Evolutionary conservation across 2,113 vertebrate species (phyloP).

Genomic region (Chiloscyllium plagiosum): DNA sequence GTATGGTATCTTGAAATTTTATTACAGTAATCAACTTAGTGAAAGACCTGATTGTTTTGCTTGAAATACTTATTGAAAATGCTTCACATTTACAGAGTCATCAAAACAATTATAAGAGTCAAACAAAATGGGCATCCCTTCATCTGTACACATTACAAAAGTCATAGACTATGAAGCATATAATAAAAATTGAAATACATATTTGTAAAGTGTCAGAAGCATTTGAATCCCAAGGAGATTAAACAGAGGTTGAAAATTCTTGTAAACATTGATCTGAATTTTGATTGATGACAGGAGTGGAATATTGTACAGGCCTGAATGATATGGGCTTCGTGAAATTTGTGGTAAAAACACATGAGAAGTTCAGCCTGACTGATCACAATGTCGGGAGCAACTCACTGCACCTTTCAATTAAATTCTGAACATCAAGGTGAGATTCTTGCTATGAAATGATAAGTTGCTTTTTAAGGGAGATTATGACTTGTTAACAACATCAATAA

Average conservation of each 20-base stretch:
- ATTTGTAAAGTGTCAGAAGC: not conserved
- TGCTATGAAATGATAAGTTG: no score
- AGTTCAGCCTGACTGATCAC: no score
- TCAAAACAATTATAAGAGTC: not conserved
- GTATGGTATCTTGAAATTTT: not conserved
- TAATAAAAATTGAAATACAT: not conserved
- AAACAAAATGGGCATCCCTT: not conserved
- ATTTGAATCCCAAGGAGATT: not conserved
- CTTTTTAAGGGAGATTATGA: no score
- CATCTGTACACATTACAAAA: not conserved
- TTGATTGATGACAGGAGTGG: not conserved
- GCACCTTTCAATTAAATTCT: no score
- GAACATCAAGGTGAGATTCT: no score
- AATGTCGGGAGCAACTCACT: no score
- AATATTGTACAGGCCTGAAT: no score
- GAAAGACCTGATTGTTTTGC: not conserved
- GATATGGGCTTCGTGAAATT: no score
- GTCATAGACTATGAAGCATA: not conserved
- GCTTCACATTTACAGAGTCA: not conserved
- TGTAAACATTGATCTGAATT: not conserved
- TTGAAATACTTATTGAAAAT: not conserved
- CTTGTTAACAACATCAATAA: no score
- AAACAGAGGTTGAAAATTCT: not conserved
- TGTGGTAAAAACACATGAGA: no score
- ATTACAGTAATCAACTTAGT: not conserved